A percentile compares a stretch with the other conserved stretches of the same genome.
Conservation (phyloP, 2,888 invertebrate genomes). For the Hemithea aestivaria region DNA sequence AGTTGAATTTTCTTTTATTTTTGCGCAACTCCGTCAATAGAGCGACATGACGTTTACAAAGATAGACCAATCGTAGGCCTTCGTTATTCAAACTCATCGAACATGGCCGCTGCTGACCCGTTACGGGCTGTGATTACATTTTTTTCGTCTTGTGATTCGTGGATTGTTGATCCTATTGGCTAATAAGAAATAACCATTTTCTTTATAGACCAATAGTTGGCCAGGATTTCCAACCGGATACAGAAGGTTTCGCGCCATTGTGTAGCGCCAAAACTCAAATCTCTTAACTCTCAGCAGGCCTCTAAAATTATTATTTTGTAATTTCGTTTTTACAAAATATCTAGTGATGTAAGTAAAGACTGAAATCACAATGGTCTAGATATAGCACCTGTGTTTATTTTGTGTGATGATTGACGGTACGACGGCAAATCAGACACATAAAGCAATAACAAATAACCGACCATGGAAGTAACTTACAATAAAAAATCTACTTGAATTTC, state of each 20-base stretch:
- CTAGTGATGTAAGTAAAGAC: too few species aligned
- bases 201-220: constrained; percentile 41
- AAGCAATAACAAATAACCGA: too few species aligned
- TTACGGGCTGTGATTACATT: constrained; percentile 35
- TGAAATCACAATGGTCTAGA: too few species aligned
- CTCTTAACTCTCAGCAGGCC: too few species aligned
- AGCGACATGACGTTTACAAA: constrained; percentile 61
- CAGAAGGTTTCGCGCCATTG: constrained; percentile 43
- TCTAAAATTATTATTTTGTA: too few species aligned
- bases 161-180: constrained; percentile 43
- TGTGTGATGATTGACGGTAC: too few species aligned
- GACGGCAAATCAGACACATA: too few species aligned
- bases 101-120: constrained; percentile 55
- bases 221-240: constrained; percentile 32
- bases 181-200: constrained; percentile 30
- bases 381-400: too few species aligned
- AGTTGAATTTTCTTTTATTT: constrained; percentile 60
- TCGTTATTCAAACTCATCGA: constrained; percentile 53
- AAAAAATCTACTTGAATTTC: too few species aligned
- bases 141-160: constrained; percentile 53
- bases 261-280: constrained; percentile 42
- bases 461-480: too few species aligned
- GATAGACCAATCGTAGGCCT: constrained; percentile 57
- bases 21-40: constrained; percentile 73
- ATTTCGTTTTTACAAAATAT: too few species aligned